Percentiles rank a stretch among this genome's conserved stretches.
phyloP scores from a whole-genome alignment of 2,113 vertebrate species.

The Mastomys coucha region DNA sequence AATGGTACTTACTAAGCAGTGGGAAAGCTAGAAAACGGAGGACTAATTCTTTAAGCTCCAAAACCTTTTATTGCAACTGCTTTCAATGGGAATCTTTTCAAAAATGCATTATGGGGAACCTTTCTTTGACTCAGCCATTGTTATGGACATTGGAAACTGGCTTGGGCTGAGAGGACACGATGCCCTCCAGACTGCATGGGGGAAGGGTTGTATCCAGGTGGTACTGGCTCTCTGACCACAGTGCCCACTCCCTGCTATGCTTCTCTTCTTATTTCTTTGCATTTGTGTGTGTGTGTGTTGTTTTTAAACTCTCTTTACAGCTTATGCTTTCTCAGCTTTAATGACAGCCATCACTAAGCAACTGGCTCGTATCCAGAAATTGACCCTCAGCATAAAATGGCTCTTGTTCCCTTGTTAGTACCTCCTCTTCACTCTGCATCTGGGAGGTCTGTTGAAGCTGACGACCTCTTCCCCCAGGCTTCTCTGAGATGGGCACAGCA shows the following conservation, averaged over 20 bases:
- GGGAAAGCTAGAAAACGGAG: conserved; percentile 43
- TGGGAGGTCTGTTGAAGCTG: background rate
- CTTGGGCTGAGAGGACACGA: background rate
- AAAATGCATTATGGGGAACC: conserved; percentile 58
- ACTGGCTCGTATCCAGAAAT: conserved; percentile 6
- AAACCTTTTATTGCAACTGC: conserved; percentile 62
- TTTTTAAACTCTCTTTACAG: background rate
- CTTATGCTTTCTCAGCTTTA: background rate
- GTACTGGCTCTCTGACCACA: conserved; percentile 8
- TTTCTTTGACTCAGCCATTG: conserved; percentile 52
- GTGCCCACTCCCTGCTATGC: background rate
- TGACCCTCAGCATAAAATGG: background rate
- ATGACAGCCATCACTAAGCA: background rate
- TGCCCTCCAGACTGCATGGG: background rate
- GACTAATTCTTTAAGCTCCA: conserved; percentile 58
- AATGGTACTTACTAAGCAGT: conserved; percentile 11
- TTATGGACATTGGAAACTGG: background rate
- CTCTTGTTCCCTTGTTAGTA: background rate
- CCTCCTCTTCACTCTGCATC: background rate
- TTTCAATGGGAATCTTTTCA: conserved; percentile 76
- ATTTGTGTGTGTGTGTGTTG: background rate
- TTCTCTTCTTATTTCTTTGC: background rate
- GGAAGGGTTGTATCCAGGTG: background rate
- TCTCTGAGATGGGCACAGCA: background rate
- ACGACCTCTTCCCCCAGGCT: background rate